These are phyloP conservation scores for Pao palembangensis DNA, from an alignment of 2,113 vertebrate species.

Conservation along the genomic window DNA sequence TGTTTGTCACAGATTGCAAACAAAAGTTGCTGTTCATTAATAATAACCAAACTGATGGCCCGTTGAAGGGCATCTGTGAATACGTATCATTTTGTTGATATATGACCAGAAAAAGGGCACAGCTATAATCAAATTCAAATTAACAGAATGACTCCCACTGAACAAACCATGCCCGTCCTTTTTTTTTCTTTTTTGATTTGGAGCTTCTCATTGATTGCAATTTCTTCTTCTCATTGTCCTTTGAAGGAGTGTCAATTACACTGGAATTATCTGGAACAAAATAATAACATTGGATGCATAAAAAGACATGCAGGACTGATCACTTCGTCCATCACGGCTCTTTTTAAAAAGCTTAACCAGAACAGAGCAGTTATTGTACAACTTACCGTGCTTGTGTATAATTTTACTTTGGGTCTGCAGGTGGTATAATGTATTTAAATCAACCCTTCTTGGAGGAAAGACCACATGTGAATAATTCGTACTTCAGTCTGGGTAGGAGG, in stretches of 20 bases:
- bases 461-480: conserved; percentile 13
- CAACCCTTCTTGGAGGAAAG: conserved; percentile 20
- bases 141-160: background rate
- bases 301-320: background rate
- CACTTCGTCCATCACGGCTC: background rate
- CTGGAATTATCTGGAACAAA: background rate
- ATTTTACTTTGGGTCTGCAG: conserved; percentile 5
- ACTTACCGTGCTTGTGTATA: background rate
- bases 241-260: conserved; percentile 3
- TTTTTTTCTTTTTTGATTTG: conserved; percentile 2
- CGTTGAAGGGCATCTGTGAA: background rate
- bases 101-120: background rate
- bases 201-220: conserved; percentile 3
- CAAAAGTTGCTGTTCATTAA: too few relatives aligned
- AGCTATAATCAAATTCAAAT: background rate
- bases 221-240: conserved; percentile 2
- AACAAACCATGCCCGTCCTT: background rate
- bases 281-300: background rate
- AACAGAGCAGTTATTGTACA: conserved; percentile 7
- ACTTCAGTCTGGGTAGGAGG: conserved; percentile 4
- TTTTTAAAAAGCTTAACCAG: background rate
- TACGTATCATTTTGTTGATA: background rate
- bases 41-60: too few relatives aligned
- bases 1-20: too few relatives aligned
- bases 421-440: conserved; percentile 1